Percentiles rank a stretch among this genome's conserved stretches.
phyloP scores from a whole-genome alignment of 2,888 invertebrate species.

The Eristalis intricaria region DNA sequence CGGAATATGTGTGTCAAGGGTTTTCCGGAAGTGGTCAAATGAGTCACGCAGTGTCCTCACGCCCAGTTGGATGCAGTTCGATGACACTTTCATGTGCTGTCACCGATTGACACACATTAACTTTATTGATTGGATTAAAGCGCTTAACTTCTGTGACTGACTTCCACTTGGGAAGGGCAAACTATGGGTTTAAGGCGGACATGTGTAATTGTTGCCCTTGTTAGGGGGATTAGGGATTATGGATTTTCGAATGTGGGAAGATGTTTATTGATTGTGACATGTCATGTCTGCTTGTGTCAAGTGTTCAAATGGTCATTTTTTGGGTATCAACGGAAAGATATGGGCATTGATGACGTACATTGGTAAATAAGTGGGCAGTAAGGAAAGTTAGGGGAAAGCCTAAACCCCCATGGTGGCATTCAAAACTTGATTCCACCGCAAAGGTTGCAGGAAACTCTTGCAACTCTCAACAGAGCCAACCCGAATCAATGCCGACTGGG shows the following conservation, averaged over 20 bases:
- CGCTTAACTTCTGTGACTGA: background rate
- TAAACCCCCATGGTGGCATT: too few species aligned
- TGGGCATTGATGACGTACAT: too few species aligned
- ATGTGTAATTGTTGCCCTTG: background rate
- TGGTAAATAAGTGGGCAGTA: too few species aligned
- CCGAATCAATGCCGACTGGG: too few species aligned
- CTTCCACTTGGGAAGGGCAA: background rate
- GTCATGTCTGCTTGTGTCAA: background rate
- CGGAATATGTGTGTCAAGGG: slow-evolving; percentile 50
- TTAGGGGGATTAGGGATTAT: background rate
- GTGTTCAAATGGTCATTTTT: background rate
- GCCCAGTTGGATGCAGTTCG: background rate
- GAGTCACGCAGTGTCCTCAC: background rate
- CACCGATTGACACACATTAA: background rate
- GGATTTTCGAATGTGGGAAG: background rate
- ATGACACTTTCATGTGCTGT: background rate
- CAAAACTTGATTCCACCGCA: too few species aligned
- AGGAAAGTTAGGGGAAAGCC: too few species aligned
- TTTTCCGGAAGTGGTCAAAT: slow-evolving; percentile 3
- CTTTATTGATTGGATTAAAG: background rate
- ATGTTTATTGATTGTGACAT: background rate
- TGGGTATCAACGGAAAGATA: background rate
- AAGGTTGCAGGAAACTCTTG: too few species aligned
- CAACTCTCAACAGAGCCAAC: too few species aligned
- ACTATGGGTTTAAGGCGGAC: background rate